Percentiles rank a stretch among this genome's conserved stretches.
Conservation (phyloP, 1,140 invertebrate genomes). For the Drosophila mayri region DNA sequence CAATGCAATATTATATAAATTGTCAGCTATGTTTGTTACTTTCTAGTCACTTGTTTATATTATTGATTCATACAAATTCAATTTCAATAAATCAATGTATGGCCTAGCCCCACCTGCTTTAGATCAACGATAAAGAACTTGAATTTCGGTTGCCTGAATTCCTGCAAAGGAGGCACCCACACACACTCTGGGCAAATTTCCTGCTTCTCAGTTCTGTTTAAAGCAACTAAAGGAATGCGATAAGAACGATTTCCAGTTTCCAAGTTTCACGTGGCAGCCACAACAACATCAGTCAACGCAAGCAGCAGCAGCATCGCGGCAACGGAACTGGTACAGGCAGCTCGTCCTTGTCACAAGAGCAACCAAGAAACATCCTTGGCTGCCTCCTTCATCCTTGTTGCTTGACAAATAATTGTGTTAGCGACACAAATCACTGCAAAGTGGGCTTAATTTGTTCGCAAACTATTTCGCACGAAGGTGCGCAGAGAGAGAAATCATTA, state of each 20-base stretch:
- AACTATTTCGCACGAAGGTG: slow-evolving; percentile 60
- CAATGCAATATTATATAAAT: too few species aligned
- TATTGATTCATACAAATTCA: background rate
- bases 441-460: slow-evolving; percentile 76
- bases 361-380: slow-evolving; percentile 8
- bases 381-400: slow-evolving; percentile 29
- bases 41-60: background rate
- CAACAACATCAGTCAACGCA: background rate
- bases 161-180: too few species aligned
- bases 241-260: slow-evolving; percentile 3
- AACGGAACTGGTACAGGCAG: slow-evolving; percentile 17
- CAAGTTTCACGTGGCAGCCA: slow-evolving; percentile 27
- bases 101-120: background rate
- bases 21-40: background rate
- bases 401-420: slow-evolving; percentile 76
- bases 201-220: slow-evolving; percentile 15
- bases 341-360: slow-evolving; percentile 30
- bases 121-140: slow-evolving; percentile 4
- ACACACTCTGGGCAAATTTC: slow-evolving; percentile 14
- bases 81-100: background rate
- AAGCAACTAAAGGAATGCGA: slow-evolving; percentile 22
- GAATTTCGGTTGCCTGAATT: slow-evolving; percentile 23
- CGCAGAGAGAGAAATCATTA: background rate
- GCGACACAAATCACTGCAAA: slow-evolving; percentile 78
- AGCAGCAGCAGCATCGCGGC: background rate